Conservation (phyloP, 2,113 vertebrate species). For the Haplochromis burtoni region DNA sequence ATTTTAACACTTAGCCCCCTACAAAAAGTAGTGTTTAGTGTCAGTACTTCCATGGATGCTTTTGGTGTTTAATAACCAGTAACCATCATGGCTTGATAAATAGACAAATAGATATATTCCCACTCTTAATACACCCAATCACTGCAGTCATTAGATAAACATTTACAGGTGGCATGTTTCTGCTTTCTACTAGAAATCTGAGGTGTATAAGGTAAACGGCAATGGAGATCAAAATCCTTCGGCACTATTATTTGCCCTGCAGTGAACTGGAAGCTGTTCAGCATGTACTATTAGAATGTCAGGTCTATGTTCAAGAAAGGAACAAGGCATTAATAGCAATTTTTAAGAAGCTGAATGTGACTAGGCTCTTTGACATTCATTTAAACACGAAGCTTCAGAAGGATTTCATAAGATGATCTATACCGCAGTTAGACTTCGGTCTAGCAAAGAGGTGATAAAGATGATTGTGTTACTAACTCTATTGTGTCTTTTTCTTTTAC, state of each 20-base stretch:
- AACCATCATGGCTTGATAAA: background rate
- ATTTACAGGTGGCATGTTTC: background rate
- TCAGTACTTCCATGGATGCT: background rate
- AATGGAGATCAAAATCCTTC: background rate
- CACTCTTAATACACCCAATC: background rate
- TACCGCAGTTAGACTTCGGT: background rate
- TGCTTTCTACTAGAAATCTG: background rate
- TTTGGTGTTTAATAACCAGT: background rate
- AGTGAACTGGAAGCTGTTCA: background rate
- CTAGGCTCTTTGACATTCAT: background rate
- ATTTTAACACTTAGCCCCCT: background rate
- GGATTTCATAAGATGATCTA: background rate
- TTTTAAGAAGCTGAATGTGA: background rate
- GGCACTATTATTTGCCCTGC: background rate
- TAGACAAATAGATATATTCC: background rate
- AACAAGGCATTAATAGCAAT: background rate
- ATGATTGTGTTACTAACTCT: background rate
- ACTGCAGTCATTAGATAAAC: background rate
- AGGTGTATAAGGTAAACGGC: background rate
- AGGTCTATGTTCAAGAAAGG: background rate
- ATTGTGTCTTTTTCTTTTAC: background rate
- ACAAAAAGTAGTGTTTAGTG: background rate
- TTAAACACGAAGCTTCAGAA: background rate
- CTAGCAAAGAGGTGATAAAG: background rate
- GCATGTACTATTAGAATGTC: background rate